Evolutionary conservation across 1,140 invertebrate species (phyloP), one percentile per base, ranked within the genome.

Genomic region (Scaptodrosophila lebanonensis): DNA sequence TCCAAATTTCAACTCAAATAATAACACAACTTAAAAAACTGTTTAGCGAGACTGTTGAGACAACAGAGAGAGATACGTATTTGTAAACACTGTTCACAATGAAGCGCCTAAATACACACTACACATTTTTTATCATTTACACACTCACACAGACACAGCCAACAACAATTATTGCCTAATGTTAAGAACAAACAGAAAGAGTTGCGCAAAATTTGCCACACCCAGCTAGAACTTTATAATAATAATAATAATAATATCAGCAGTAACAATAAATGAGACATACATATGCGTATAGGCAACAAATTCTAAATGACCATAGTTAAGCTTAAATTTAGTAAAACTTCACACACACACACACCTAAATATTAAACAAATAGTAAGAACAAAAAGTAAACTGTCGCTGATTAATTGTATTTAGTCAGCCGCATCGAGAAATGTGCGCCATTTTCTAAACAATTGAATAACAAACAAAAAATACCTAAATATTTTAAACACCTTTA

Each of bases 261-360:
- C 52, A 63, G n/a, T n/a, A 58, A 27, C 47, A 65, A 64, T 43
- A 66, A 66, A 50, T 56, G 61, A 40, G 51, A 66, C 15, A 45
- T 47, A 73, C 73, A 67, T 77, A 77, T n/a, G n/a, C n/a, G n/a
- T n/a, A n/a, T n/a, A n/a, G n/a, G n/a, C 73, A 66, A 77, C 64
- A 73, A 77, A 77, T 77, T 77, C 73, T 77, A 77, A 77, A 79
- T 77, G 75, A 79, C 68, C 75, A 77, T 77, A 77, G 69, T 77
- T 77, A 77, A 77, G 73, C 69, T 79, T 77, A 77, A 73, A 58
- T 62, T 82, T 77, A 77, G 73, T 77, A 65, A 67, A 45, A 76
- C 65, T 42, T 44, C 47, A 65, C 44, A 51, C 27, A 69, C 32
- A 59, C 48, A 61, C 61, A 50, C 35, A 50, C 35, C 9, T 43